A percentile compares a stretch with the other conserved stretches of the same genome.
Evolutionary conservation across 2,113 vertebrate genomes (phyloP).

Genomic region (Sebastes schlegelii): DNA sequence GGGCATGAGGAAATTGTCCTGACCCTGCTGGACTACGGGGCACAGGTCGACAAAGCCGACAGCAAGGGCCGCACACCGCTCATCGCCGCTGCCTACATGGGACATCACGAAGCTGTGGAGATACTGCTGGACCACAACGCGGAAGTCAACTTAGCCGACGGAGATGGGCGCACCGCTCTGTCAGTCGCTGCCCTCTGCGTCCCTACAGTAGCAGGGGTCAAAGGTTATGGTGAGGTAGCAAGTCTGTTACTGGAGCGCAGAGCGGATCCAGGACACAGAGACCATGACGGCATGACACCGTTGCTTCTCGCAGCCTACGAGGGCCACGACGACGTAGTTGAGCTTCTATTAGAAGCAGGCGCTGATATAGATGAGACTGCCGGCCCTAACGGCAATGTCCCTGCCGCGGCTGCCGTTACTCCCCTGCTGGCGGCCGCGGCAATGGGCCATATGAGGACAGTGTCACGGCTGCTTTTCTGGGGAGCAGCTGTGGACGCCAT

Average conservation of each 20-base stretch:
- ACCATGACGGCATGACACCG: slow-evolving; percentile 85
- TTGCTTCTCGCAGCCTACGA: slow-evolving; percentile 86
- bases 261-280: slow-evolving; percentile 82
- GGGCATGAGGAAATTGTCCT: slow-evolving; percentile 84
- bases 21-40: slow-evolving; percentile 79
- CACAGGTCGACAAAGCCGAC: slow-evolving; percentile 80
- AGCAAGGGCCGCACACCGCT: slow-evolving; percentile 84
- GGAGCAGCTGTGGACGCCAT: slow-evolving; percentile 84
- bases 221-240: slow-evolving; percentile 79
- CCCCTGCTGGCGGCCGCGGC: slow-evolving; percentile 85
- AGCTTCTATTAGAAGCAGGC: slow-evolving; percentile 86
- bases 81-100: slow-evolving; percentile 88
- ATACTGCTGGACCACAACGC: slow-evolving; percentile 81
- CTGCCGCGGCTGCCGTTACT: slow-evolving; percentile 75
- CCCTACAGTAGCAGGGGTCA: slow-evolving; percentile 76
- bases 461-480: slow-evolving; percentile 85
- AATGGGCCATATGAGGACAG: slow-evolving; percentile 83
- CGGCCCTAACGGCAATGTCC: slow-evolving; percentile 65
- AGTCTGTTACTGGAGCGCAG: slow-evolving; percentile 83
- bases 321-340: slow-evolving; percentile 84
- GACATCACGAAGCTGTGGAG: slow-evolving; percentile 82
- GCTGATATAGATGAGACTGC: slow-evolving; percentile 84
- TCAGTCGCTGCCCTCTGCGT: slow-evolving; percentile 86
- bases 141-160: slow-evolving; percentile 77
- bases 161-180: slow-evolving; percentile 84